Evolutionary conservation across 1,140 invertebrate genomes (phyloP).

Genomic region (Nymphalis io): DNA sequence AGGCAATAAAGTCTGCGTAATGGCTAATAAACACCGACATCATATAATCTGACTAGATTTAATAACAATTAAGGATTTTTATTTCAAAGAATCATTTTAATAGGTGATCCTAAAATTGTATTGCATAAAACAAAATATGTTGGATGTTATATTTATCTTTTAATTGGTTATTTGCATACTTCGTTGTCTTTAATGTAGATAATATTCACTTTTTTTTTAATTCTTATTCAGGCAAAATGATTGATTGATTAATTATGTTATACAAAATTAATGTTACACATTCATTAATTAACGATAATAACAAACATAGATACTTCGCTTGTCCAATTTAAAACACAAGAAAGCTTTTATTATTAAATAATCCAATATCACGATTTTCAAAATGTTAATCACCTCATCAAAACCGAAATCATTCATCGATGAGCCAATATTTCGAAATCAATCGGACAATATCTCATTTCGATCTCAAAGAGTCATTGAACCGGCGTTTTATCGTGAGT

Average conservation of each 20-base stretch:
- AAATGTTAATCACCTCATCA: constrained; percentile 42
- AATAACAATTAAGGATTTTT: constrained; percentile 33
- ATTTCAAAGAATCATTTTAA: constrained; percentile 32
- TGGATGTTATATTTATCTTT: constrained; percentile 9
- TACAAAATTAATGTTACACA: neutral
- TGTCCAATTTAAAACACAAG: neutral
- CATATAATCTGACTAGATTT: constrained; percentile 30
- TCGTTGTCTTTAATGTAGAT: constrained; percentile 8
- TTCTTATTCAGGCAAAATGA: too few species aligned
- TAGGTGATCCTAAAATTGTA: constrained; percentile 34
- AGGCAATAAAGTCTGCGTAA: constrained; percentile 42
- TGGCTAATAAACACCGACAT: constrained; percentile 37
- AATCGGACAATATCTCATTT: constrained; percentile 49
- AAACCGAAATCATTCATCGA: constrained; percentile 42
- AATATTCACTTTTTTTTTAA: constrained; percentile 2
- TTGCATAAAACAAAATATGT: constrained; percentile 12
- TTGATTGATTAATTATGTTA: too few species aligned
- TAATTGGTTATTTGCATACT: constrained; percentile 1
- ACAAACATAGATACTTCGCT: neutral
- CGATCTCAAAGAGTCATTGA: constrained; percentile 61
- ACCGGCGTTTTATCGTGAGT: constrained; percentile 49
- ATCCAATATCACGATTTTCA: constrained; percentile 9
- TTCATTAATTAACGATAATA: neutral
- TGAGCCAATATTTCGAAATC: constrained; percentile 40
- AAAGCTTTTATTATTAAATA: neutral